Evolutionary conservation across 2,113 vertebrate species (phyloP), one percentile per base, ranked within the genome.

Genomic region (Hiodon tergisus): DNA sequence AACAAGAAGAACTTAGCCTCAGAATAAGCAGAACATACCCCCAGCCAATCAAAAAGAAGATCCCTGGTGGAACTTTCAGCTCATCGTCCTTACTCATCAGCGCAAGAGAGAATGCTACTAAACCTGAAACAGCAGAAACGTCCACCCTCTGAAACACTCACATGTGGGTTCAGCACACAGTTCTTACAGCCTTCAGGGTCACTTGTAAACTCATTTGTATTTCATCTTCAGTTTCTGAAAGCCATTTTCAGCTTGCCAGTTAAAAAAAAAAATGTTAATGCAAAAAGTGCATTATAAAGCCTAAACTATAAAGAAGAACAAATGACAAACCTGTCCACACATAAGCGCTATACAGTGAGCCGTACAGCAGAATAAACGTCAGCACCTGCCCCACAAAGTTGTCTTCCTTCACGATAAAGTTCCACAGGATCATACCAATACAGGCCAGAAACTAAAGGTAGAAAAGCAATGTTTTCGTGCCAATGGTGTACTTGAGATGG

Each of bases 381-480:
- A 98, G 83, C 78, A 95, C 88, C 83, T 95, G 94, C 72, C 90
- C 83, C 48, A 91, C 83, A 78, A 93, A 88, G 85, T 87, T 92
- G 67, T 91, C 84, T 76, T 92, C 84, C 78, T 87, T 91, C 80
- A 92, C 91, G 78, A 92, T 84, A 67, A 96, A 95, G 84, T 95
- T 94, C 97, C 97, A 99, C 69, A 86, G 81, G 76, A 99, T 93
- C 95, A 98, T 99, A 80, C 94, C 95, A 78, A 95, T 52, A 79
- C 94, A 96, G 60, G 91, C 89, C 69, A 96, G 83, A 78, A 92
- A 85, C 97, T 99, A 81, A 67, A 85, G 14, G 77, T 31, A 31
- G 31, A 31, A 31, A 31, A 31, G 31, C 31, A 31, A 31, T 31
- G 31, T 31, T 31, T 31, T 31, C 31, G 31, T 31, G 31, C 31